phyloP scores from a whole-genome alignment of 2,113 vertebrate genomes.

The Megaceryle maxima region DNA sequence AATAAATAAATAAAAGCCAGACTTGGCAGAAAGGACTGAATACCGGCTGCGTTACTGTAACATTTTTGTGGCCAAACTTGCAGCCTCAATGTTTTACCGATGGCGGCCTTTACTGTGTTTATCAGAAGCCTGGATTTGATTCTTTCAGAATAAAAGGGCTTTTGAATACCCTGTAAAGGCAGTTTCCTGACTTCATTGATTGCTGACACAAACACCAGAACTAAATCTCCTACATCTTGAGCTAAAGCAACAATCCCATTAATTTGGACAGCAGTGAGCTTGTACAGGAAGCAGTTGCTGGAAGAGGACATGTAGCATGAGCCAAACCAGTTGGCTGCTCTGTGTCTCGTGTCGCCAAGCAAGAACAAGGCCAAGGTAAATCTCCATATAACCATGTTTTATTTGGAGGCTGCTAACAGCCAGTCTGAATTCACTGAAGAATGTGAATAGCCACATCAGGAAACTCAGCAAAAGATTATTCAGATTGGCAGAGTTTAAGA shows the following conservation, averaged over 20 bases:
- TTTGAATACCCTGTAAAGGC: slow-evolving; percentile 56
- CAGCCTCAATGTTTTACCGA: slow-evolving; percentile 52
- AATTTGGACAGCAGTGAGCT: slow-evolving; percentile 10
- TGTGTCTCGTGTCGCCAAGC: neutral
- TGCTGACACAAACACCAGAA: slow-evolving; percentile 34
- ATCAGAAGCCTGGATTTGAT: slow-evolving; percentile 61
- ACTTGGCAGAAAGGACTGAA: slow-evolving; percentile 43
- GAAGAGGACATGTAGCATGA: slow-evolving; percentile 23
- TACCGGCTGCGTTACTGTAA: slow-evolving; percentile 28
- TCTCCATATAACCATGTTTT: slow-evolving; percentile 45
- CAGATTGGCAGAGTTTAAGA: slow-evolving; percentile 9
- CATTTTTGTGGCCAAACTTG: slow-evolving; percentile 63
- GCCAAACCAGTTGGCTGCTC: slow-evolving; percentile 1
- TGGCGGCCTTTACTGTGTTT: slow-evolving; percentile 39
- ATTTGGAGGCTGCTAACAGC: slow-evolving; percentile 50
- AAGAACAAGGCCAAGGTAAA: slow-evolving; percentile 51
- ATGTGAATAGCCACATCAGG: slow-evolving; percentile 53
- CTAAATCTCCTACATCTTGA: slow-evolving; percentile 36
- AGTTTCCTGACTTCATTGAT: slow-evolving; percentile 42
- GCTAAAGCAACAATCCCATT: slow-evolving; percentile 43
- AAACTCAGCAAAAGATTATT: slow-evolving; percentile 32
- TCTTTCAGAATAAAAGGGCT: slow-evolving; percentile 42
- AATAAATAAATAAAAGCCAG: slow-evolving; percentile 43
- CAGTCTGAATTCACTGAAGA: slow-evolving; percentile 27
- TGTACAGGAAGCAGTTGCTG: slow-evolving; percentile 36